Evolutionary conservation across 1,140 invertebrate genomes (phyloP).

Genomic region (Lepidurus arcticus): DNA sequence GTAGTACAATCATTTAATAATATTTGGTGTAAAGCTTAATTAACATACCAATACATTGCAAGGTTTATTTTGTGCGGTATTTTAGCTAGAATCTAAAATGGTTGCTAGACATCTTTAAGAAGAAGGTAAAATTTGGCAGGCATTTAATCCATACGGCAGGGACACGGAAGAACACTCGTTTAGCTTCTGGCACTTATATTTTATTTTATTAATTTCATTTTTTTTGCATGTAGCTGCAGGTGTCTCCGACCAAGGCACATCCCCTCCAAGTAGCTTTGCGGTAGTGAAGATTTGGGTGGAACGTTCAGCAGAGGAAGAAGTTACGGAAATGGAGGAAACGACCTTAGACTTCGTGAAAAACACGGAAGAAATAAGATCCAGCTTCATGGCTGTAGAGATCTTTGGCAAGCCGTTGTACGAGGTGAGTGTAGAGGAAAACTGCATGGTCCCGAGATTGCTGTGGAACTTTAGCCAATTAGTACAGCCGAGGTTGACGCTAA

Average conservation of each 20-base stretch:
- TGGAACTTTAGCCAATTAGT: background rate
- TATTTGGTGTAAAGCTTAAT: too few relatives aligned
- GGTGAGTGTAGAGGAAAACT: background rate
- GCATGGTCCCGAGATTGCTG: background rate
- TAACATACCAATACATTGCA: too few relatives aligned
- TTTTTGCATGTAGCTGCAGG: conserved; percentile 56
- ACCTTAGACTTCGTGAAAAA: background rate
- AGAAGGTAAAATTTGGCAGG: too few relatives aligned
- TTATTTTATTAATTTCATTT: background rate
- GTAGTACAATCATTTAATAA: too few relatives aligned
- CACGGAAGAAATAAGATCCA: background rate
- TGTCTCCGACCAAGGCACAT: conserved; percentile 74
- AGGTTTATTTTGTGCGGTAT: too few relatives aligned
- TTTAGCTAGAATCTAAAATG: too few relatives aligned
- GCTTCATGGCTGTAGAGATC: background rate
- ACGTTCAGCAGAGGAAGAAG: background rate
- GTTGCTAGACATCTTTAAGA: too few relatives aligned
- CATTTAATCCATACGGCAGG: too few relatives aligned
- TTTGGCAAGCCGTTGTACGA: background rate
- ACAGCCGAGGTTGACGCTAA: background rate
- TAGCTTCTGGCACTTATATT: background rate
- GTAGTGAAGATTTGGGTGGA: conserved; percentile 48
- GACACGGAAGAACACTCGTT: background rate
- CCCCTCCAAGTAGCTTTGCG: conserved; percentile 69
- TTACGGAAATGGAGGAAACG: background rate